Conservation (phyloP, 2,797 vertebrate genomes). For the Clarias laeviceps region DNA sequence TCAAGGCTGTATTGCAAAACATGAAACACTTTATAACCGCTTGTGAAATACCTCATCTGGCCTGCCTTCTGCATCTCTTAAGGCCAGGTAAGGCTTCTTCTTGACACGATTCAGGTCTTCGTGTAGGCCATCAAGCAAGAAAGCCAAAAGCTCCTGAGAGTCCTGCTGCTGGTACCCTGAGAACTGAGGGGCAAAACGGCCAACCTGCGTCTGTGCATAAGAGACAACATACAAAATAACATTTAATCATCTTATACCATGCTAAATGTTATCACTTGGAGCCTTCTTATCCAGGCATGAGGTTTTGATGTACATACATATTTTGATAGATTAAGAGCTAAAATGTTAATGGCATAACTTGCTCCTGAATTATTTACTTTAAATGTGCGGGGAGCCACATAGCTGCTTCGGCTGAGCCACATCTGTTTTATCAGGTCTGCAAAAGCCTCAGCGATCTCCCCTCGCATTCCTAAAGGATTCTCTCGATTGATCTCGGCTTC, state of each 20-base stretch:
- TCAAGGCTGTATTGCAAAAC: neutral
- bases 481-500: constrained; percentile 94
- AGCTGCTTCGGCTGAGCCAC: constrained; percentile 90
- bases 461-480: constrained; percentile 95
- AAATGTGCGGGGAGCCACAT: constrained; percentile 91
- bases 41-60: constrained; percentile 83
- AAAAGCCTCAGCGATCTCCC: constrained; percentile 95
- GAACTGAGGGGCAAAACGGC: constrained; percentile 95
- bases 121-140: constrained; percentile 92
- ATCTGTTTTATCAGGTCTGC: constrained; percentile 97
- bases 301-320: neutral
- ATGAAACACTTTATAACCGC: neutral
- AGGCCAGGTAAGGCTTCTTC: constrained; percentile 93
- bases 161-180: constrained; percentile 98
- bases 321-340: neutral
- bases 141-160: constrained; percentile 95
- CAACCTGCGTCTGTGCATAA: constrained; percentile 87
- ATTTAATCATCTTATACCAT: neutral
- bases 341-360: neutral
- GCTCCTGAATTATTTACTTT: constrained; percentile 77
- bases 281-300: neutral
- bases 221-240: neutral
- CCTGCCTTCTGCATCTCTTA: constrained; percentile 91
- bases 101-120: constrained; percentile 97
- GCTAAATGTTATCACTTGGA: neutral